A percentile compares a stretch with the other conserved stretches of the same genome.
Evolutionary conservation across 2,113 vertebrate genomes (phyloP).

Genomic region (Apteryx mantelli): DNA sequence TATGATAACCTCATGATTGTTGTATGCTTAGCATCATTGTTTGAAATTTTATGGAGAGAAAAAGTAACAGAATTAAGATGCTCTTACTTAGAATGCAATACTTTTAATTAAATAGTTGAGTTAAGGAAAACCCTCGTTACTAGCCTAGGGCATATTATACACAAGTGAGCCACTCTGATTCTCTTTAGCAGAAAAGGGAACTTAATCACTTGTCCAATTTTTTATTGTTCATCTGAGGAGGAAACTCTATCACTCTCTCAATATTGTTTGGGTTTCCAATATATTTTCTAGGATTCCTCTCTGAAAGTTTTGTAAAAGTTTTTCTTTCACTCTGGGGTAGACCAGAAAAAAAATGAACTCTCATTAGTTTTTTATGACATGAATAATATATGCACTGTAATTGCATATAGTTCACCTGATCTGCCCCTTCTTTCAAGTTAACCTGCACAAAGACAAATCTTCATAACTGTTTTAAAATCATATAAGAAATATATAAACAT

Average conservation of each 20-base stretch:
- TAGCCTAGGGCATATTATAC: neutral
- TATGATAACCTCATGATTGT: neutral
- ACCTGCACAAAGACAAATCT: neutral
- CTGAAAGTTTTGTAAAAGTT: neutral
- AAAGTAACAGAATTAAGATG: neutral
- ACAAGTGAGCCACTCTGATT: neutral
- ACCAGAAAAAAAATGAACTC: neutral
- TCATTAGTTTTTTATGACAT: neutral
- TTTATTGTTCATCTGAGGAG: neutral
- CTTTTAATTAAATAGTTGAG: neutral
- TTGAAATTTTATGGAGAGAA: neutral
- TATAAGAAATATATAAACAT: neutral
- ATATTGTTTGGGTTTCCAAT: neutral
- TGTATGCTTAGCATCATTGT: neutral
- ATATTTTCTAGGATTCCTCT: neutral
- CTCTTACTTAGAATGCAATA: neutral
- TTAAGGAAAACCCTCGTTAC: neutral
- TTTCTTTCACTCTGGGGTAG: neutral
- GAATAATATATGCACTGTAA: neutral
- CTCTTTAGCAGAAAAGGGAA: neutral
- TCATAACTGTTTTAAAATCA: neutral
- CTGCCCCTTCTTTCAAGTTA: neutral
- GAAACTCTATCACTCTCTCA: neutral
- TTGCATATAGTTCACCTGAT: neutral
- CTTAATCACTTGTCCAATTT: neutral